Conservation (phyloP, 30 jellyfish, hydroid and myxozoan genomes). For the Phacellophora camtschatica region DNA sequence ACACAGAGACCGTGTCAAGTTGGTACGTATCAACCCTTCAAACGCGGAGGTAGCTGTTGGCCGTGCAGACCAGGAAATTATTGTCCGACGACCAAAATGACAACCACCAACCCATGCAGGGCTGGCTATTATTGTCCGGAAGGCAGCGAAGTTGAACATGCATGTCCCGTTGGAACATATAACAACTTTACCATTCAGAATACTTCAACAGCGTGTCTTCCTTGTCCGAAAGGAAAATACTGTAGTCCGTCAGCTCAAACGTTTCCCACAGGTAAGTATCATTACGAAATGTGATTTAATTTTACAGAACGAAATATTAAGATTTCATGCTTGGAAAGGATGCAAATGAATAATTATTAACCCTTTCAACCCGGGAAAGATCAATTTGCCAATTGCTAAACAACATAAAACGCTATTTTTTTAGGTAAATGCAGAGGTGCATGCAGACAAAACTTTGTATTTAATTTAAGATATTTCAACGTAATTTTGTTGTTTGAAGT, state of each 20-base stretch:
- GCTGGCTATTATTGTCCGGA: conserved; percentile 97
- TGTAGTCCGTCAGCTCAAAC: conserved; percentile 94
- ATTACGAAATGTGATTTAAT: neutral
- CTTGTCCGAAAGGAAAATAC: conserved; percentile 91
- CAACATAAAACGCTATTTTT: too few relatives aligned
- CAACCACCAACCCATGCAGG: conserved; percentile 68
- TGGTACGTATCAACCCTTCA: conserved; percentile 93
- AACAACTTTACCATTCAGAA: conserved; percentile 82
- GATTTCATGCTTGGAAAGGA: too few relatives aligned
- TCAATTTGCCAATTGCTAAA: too few relatives aligned
- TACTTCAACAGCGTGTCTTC: conserved; percentile 68
- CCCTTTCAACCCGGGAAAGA: too few relatives aligned
- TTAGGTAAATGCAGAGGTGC: too few relatives aligned
- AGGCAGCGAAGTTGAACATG: conserved; percentile 91
- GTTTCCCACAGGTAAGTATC: conserved; percentile 82
- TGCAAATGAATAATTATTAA: too few relatives aligned
- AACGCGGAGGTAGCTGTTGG: conserved; percentile 77
- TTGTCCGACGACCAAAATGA: conserved; percentile 79
- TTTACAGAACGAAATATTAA: too few relatives aligned
- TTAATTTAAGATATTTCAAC: too few relatives aligned
- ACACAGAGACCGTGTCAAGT: conserved; percentile 95
- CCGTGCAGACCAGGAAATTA: conserved; percentile 94
- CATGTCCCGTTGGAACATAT: conserved; percentile 99
- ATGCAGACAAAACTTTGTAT: too few relatives aligned
- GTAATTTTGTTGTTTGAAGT: too few relatives aligned